phyloP scores from a whole-genome alignment of 2,113 vertebrate species.

The Oreochromis niloticus region DNA sequence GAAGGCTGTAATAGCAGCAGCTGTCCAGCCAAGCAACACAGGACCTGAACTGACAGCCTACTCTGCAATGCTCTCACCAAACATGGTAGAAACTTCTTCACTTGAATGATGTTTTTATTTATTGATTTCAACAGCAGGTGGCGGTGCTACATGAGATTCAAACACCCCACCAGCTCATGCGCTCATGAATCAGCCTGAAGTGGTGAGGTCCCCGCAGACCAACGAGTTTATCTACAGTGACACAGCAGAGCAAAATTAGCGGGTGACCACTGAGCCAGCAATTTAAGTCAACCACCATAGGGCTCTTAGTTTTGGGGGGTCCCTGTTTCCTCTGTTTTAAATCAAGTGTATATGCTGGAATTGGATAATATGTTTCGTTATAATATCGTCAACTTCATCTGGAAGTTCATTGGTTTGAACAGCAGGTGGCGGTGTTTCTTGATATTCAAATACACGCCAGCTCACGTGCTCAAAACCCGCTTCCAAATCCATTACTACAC shows the following conservation, averaged over 20 bases:
- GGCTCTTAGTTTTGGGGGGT: not conserved
- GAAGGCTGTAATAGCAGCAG: constrained; percentile 75
- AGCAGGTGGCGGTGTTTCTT: not conserved
- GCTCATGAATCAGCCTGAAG: not conserved
- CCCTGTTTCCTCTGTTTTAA: not conserved
- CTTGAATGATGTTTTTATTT: not conserved
- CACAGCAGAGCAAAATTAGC: not conserved
- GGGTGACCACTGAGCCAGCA: not conserved
- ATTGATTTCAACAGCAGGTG: not conserved
- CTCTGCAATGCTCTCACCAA: not conserved
- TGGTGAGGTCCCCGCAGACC: not conserved
- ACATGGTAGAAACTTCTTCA: not conserved
- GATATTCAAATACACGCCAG: not conserved
- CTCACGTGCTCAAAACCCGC: not conserved
- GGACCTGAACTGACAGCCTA: not conserved
- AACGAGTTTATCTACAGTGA: not conserved
- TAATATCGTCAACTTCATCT: not conserved
- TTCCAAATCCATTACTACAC: not conserved
- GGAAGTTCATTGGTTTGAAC: not conserved
- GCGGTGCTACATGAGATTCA: not conserved
- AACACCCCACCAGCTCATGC: not conserved
- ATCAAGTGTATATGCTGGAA: not conserved
- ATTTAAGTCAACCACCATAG: not conserved
- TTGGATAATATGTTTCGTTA: not conserved
- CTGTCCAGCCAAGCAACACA: constrained; percentile 75